These are phyloP conservation scores for Microctonus hyperodae DNA, from an alignment of 2,888 invertebrate species.

Conservation along the genomic window DNA sequence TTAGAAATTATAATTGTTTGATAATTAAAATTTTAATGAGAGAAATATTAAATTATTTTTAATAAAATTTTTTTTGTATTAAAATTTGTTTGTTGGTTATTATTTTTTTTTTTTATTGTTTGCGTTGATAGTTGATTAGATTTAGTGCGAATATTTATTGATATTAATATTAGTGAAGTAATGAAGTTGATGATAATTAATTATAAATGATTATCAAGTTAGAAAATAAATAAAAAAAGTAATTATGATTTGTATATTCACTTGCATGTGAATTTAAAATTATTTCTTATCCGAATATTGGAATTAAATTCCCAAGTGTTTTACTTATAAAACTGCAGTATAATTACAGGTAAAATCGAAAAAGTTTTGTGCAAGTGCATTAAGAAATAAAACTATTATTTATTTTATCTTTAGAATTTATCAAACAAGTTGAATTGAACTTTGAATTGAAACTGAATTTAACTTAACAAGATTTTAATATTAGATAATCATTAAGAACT, in stretches of 20 bases:
- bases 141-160: too few species aligned
- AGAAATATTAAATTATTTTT: too few species aligned
- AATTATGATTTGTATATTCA: neutral
- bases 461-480: neutral
- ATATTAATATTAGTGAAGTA: too few species aligned
- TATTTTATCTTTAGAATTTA: slow-evolving; percentile 41
- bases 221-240: neutral
- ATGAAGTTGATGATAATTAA: too few species aligned
- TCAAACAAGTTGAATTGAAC: slow-evolving; percentile 56
- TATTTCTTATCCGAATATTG: neutral
- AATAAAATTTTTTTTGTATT: too few species aligned
- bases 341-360: slow-evolving; percentile 41
- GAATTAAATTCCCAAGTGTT: neutral
- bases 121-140: too few species aligned
- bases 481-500: slow-evolving; percentile 38
- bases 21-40: too few species aligned
- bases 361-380: slow-evolving; percentile 37
- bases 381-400: slow-evolving; percentile 21
- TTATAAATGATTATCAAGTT: neutral
- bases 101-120: too few species aligned
- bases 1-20: too few species aligned
- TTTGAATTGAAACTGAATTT: slow-evolving; percentile 6
- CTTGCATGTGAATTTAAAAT: slow-evolving; percentile 6
- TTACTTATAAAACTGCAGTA: slow-evolving; percentile 8
- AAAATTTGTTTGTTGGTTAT: too few species aligned